These are phyloP conservation scores for Clistopyga incitator DNA, from an alignment of 2,888 invertebrate species.

Conservation along the genomic window DNA sequence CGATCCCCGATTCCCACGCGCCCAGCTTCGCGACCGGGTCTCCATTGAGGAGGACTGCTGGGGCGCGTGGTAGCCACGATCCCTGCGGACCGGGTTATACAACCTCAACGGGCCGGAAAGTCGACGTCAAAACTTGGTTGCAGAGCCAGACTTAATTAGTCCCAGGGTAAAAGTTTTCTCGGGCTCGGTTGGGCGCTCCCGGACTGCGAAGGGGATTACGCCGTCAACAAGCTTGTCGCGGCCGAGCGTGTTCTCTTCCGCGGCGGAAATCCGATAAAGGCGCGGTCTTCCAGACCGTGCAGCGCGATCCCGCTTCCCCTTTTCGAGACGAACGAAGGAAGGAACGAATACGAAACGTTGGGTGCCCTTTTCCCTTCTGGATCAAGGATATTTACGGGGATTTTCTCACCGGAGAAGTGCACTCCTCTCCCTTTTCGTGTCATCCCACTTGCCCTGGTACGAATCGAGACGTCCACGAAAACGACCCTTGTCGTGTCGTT, in stretches of 20 bases:
- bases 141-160: conserved; percentile 76
- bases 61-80: not conserved
- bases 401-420: conserved; percentile 41
- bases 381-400: conserved; percentile 30
- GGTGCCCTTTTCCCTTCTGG: conserved; percentile 19
- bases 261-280: conserved; percentile 67
- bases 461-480: too few relatives aligned
- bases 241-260: conserved; percentile 63
- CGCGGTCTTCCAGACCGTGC: conserved; percentile 61
- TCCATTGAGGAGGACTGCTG: conserved; percentile 45
- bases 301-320: conserved; percentile 11
- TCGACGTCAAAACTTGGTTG: conserved; percentile 71
- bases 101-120: conserved; percentile 62
- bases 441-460: not conserved
- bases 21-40: not conserved
- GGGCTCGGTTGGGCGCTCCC: conserved; percentile 2
- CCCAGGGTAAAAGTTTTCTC: conserved; percentile 75
- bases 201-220: conserved; percentile 70
- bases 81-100: conserved; percentile 31
- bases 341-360: conserved; percentile 39
- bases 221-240: conserved; percentile 77
- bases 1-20: conserved; percentile 55
- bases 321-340: conserved; percentile 32
- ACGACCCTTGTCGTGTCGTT: not conserved
- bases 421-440: conserved; percentile 10